A percentile compares a stretch with the other conserved stretches of the same genome.
Evolutionary conservation across 2,113 vertebrate genomes (phyloP).

Genomic region (Sebastes schlegelii): DNA sequence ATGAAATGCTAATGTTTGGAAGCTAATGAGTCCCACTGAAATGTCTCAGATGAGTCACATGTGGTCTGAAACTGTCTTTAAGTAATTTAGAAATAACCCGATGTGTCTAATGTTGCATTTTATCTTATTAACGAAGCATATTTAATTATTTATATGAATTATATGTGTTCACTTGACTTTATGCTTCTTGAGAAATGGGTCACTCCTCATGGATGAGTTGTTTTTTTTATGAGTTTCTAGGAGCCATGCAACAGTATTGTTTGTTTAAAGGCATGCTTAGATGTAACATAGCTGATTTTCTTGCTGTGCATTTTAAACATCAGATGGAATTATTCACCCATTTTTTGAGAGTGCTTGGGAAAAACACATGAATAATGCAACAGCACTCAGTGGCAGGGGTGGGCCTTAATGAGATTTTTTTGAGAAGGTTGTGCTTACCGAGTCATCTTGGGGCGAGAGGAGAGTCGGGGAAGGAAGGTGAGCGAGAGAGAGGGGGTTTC

Average conservation of each 20-base stretch:
- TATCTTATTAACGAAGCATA: constrained; percentile 2
- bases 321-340: constrained; percentile 70
- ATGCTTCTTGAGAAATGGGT: neutral
- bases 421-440: constrained; percentile 67
- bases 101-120: constrained; percentile 26
- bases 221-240: neutral
- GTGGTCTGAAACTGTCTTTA: constrained; percentile 29
- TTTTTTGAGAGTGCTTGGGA: constrained; percentile 57
- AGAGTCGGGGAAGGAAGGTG: constrained; percentile 37
- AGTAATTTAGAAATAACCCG: constrained; percentile 14
- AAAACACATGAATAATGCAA: constrained; percentile 77
- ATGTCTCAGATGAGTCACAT: constrained; percentile 24
- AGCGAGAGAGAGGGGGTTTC: constrained; percentile 4
- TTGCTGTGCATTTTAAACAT: constrained; percentile 70
- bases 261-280: constrained; percentile 35
- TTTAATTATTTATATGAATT: constrained; percentile 16
- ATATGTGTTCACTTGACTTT: neutral
- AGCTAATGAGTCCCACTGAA: constrained; percentile 51
- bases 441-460: constrained; percentile 53
- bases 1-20: constrained; percentile 51
- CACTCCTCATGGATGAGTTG: neutral
- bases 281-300: constrained; percentile 47
- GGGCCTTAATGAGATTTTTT: constrained; percentile 77
- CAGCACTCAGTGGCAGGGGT: constrained; percentile 66
- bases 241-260: constrained; percentile 10